phyloP scores from a whole-genome alignment of 2,797 vertebrate species.

The Danio tinwini region DNA sequence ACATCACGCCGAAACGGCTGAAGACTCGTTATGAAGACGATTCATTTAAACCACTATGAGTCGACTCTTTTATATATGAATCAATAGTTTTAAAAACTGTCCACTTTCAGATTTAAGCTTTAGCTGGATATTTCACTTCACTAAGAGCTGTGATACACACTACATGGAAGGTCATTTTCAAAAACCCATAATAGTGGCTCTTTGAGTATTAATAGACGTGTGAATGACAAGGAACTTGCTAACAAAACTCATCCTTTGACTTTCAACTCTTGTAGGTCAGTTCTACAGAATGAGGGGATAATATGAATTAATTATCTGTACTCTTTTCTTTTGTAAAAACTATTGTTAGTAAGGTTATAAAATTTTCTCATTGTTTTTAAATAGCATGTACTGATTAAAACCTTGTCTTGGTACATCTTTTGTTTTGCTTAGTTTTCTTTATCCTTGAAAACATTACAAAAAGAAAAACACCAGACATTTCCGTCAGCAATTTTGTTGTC shows the following conservation, averaged over 20 bases:
- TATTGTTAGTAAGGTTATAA: neutral
- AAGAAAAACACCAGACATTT: neutral
- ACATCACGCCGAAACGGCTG: too few relatives aligned
- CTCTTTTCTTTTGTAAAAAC: neutral
- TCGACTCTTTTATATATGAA: too few relatives aligned
- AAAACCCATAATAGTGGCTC: too few relatives aligned
- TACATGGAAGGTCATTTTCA: too few relatives aligned
- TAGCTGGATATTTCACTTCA: too few relatives aligned
- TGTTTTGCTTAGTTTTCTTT: neutral
- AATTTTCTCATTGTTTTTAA: neutral
- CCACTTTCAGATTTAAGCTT: too few relatives aligned
- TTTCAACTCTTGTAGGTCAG: neutral
- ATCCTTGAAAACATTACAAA: neutral
- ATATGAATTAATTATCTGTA: neutral
- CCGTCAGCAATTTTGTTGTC: neutral
- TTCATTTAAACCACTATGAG: too few relatives aligned
- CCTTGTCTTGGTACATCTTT: neutral
- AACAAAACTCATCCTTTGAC: neutral
- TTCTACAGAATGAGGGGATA: neutral
- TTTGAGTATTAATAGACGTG: neutral
- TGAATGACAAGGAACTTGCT: too few relatives aligned
- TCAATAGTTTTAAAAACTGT: too few relatives aligned
- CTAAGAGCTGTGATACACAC: too few relatives aligned
- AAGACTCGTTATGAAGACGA: too few relatives aligned
- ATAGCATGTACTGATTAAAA: too few relatives aligned